Conservation (phyloP, 2,888 invertebrate species). For the Nudaria mundana region DNA sequence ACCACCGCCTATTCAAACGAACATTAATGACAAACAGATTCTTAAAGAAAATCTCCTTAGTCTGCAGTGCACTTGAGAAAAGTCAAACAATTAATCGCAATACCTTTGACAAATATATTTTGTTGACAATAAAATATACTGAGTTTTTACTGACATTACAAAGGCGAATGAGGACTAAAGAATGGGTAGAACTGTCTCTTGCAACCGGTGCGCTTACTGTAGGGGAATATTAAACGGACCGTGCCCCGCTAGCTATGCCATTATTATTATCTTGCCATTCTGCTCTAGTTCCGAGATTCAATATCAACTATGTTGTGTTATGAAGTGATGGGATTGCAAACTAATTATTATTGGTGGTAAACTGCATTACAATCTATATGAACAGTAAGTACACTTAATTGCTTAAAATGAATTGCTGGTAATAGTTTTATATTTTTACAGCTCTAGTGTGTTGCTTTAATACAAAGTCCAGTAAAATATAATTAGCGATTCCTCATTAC, state of each 20-base stretch:
- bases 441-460: conserved; percentile 59
- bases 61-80: conserved; percentile 48
- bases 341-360: conserved; percentile 30
- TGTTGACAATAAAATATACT: conserved; percentile 75
- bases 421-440: conserved; percentile 32
- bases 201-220: conserved; percentile 66
- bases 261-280: conserved; percentile 62
- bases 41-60: conserved; percentile 37
- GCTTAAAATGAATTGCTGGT: conserved; percentile 10
- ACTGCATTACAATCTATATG: conserved; percentile 25
- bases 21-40: conserved; percentile 27
- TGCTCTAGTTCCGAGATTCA: conserved; percentile 42
- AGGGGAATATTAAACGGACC: conserved; percentile 74
- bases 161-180: conserved; percentile 51
- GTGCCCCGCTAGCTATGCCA: conserved; percentile 45
- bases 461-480: conserved; percentile 78
- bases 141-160: conserved; percentile 70
- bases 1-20: conserved; percentile 13
- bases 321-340: conserved; percentile 34
- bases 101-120: conserved; percentile 75
- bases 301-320: conserved; percentile 34
- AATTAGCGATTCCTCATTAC: conserved; percentile 81
- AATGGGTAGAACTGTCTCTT: conserved; percentile 70
- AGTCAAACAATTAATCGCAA: conserved; percentile 67
- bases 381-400: conserved; percentile 16